phyloP scores from a whole-genome alignment of 1,140 invertebrate species.

The Drosophila kurseongensis region DNA sequence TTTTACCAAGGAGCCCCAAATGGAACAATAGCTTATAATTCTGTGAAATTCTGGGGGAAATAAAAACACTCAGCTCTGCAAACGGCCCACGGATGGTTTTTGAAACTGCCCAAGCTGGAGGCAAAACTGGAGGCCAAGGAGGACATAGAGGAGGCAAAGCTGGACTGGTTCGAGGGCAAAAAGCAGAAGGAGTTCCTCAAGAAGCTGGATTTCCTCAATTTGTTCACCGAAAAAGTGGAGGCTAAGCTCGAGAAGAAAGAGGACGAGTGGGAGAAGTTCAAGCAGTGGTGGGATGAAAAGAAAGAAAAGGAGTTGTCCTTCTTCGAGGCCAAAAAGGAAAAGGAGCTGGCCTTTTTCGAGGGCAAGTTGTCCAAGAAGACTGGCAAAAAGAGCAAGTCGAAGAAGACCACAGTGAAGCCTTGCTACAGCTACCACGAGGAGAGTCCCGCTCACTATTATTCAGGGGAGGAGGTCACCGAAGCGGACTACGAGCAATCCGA shows the following conservation, averaged over 20 bases:
- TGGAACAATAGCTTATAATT: background rate
- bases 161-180: slow-evolving; percentile 42
- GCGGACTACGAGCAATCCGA: slow-evolving; percentile 24
- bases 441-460: slow-evolving; percentile 4
- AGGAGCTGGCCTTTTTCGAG: slow-evolving; percentile 37
- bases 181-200: slow-evolving; percentile 61
- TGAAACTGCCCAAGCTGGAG: slow-evolving; percentile 52
- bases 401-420: slow-evolving; percentile 19
- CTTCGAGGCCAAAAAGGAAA: slow-evolving; percentile 59
- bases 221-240: slow-evolving; percentile 55
- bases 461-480: slow-evolving; percentile 11
- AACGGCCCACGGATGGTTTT: slow-evolving; percentile 36
- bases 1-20: slow-evolving; percentile 2
- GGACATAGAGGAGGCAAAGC: slow-evolving; percentile 40
- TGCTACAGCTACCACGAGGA: slow-evolving; percentile 34
- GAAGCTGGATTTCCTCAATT: slow-evolving; percentile 67
- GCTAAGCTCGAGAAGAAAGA: slow-evolving; percentile 57
- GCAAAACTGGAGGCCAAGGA: slow-evolving; percentile 34
- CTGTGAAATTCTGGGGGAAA: background rate
- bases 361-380: slow-evolving; percentile 48
- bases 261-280: slow-evolving; percentile 64
- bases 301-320: slow-evolving; percentile 59
- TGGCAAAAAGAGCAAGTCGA: slow-evolving; percentile 41
- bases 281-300: slow-evolving; percentile 64
- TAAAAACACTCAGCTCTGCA: slow-evolving; percentile 34